Evolutionary conservation across 2,888 invertebrate genomes (phyloP).

Genomic region (Rhagium mordax): DNA sequence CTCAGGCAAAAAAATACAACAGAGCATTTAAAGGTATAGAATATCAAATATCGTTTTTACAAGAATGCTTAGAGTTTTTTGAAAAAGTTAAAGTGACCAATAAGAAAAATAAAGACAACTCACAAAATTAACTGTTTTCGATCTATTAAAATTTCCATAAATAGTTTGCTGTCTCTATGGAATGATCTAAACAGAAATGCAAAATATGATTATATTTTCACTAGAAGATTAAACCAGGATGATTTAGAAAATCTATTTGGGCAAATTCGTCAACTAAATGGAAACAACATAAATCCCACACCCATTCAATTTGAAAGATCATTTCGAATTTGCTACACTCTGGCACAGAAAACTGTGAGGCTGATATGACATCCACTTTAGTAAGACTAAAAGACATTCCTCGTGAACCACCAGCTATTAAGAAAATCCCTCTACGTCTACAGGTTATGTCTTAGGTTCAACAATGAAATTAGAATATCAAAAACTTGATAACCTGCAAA

Average conservation of each 20-base stretch:
- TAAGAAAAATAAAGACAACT: neutral
- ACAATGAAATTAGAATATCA: too few species aligned
- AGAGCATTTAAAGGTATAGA: conserved; percentile 5
- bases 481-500: neutral
- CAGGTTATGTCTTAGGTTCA: too few species aligned
- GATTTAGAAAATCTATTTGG: conserved; percentile 3
- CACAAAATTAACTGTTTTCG: neutral
- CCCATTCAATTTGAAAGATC: conserved; percentile 14
- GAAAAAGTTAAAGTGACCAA: neutral
- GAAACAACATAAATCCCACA: conserved; percentile 4
- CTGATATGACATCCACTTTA: conserved; percentile 4
- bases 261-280: conserved; percentile 2
- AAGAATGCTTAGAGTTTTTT: conserved; percentile 1
- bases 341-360: conserved; percentile 14
- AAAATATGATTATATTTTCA: conserved; percentile 15
- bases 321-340: conserved; percentile 13
- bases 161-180: neutral
- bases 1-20: neutral
- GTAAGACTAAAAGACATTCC: neutral
- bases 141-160: neutral
- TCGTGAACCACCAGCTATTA: too few species aligned
- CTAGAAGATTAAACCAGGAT: neutral
- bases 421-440: too few species aligned
- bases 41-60: neutral
- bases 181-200: neutral